Evolutionary conservation across 2,797 vertebrate genomes (phyloP).

Genomic region (Luscinia luscinia): DNA sequence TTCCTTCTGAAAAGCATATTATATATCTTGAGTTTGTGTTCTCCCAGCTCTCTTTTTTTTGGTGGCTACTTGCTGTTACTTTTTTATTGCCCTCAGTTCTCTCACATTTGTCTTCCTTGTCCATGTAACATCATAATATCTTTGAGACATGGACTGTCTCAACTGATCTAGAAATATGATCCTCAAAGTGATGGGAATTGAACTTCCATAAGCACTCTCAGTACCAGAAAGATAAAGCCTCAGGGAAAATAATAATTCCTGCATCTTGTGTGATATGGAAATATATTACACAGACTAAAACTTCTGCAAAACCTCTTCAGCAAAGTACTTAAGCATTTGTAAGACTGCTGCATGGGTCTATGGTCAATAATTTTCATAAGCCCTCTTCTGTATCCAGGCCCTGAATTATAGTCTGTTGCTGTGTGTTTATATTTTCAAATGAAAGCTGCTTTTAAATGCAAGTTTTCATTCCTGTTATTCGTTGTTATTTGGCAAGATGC

Average conservation of each 20-base stretch:
- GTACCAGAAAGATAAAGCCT: not conserved
- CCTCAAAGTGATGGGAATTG: not conserved
- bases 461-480: not conserved
- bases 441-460: not conserved
- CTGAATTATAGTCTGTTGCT: not conserved
- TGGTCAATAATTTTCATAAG: conserved; percentile 12
- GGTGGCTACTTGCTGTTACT: not conserved
- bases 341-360: not conserved
- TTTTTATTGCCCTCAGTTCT: conserved; percentile 8
- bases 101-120: conserved; percentile 15
- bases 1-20: not conserved
- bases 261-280: not conserved
- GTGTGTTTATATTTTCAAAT: not conserved
- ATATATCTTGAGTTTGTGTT: not conserved
- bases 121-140: not conserved
- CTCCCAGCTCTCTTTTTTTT: not conserved
- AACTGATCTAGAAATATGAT: conserved; percentile 2
- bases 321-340: not conserved
- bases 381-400: not conserved
- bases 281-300: not conserved
- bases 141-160: not conserved
- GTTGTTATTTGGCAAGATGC: not conserved
- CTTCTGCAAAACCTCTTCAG: not conserved
- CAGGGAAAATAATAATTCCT: not conserved
- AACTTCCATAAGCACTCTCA: not conserved